Conservation (phyloP, 1,140 invertebrate species). For the Daktulosphaira vitifoliae region DNA sequence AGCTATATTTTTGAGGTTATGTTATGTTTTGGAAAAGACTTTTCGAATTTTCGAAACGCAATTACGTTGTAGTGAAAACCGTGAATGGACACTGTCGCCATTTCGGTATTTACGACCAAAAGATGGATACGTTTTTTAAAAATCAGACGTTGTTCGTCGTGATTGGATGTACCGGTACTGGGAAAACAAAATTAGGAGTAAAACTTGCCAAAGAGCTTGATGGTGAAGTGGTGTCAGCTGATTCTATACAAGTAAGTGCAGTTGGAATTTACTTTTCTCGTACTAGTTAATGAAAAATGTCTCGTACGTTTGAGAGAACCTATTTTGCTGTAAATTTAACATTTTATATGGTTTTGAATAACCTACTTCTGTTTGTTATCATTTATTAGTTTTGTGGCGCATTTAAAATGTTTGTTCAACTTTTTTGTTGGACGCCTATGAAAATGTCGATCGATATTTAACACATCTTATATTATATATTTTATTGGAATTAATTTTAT, state of each 20-base stretch:
- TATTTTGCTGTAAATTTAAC: no score
- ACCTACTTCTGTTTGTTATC: no score
- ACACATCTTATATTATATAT: no score
- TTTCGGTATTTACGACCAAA: background rate
- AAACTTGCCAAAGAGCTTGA: constrained; percentile 78
- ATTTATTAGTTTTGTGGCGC: no score
- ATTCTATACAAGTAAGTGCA: constrained; percentile 97
- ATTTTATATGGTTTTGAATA: no score
- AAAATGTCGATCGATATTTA: no score
- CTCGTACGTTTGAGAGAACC: no score
- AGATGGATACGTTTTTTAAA: constrained; percentile 38
- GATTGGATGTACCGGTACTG: constrained; percentile 88
- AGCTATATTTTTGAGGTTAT: constrained; percentile 7
- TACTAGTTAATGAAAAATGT: no score
- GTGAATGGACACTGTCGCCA: background rate
- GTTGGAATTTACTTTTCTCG: no score
- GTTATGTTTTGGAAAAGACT: constrained; percentile 15
- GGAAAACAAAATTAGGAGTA: constrained; percentile 92
- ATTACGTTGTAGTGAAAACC: background rate
- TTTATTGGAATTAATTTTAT: no score
- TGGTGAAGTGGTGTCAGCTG: constrained; percentile 96
- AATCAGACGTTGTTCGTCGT: constrained; percentile 69
- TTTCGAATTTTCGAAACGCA: background rate
- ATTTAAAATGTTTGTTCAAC: no score
- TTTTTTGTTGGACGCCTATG: no score